Evolutionary conservation across 2,797 vertebrate genomes (phyloP), one percentile per base, ranked within the genome.

Genomic region (Smutsia gigantea): DNA sequence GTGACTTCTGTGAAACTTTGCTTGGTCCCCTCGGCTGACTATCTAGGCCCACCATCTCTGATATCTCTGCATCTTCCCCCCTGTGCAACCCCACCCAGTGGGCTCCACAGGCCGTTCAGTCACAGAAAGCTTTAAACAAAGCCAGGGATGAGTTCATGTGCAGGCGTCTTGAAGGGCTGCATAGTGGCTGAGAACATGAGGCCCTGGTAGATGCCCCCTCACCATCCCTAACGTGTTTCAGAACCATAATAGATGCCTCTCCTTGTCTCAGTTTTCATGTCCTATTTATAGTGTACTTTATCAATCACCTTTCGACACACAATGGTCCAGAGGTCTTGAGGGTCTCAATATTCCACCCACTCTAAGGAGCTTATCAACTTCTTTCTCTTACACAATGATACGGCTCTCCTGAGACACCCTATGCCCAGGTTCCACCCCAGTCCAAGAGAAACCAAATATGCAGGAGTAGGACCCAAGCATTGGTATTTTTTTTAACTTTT

Each of bases 71-170:
- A 46, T 71, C 63, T 34, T 49, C 55, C 23, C 13, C 63, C 10
- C 42, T 15, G 34, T 1, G 31, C 25, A 72, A 4, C 6, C 5
- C 55, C 46, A 5, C 34, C 25, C 0, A 46, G 1, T 31, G 39
- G 61, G 31, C 8, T 68, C n/a, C 51, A 37, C 0, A 12, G 17
- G 15, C 55, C 61, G 19, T 18, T 12, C 61, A 51, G 6, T 51
- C 64, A 39, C 39, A 90, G 68, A 29, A 55, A 5, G 34, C 21
- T 74, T 85, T 37, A 29, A 23, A 55, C 9, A 31, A n/a, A 68
- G 42, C 18, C 29, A 69, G 37, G 37, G 19, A 14, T 49, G 66
- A 4, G 11, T 42, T 77, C 68, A 25, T 31, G 19, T 53, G 31
- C 31, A 63, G 37, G 10, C 17, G 64, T 49, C n/a, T 37, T n/a